Evolutionary conservation across 2,113 vertebrate species (phyloP).

Genomic region (Cyprinodon tularosa): DNA sequence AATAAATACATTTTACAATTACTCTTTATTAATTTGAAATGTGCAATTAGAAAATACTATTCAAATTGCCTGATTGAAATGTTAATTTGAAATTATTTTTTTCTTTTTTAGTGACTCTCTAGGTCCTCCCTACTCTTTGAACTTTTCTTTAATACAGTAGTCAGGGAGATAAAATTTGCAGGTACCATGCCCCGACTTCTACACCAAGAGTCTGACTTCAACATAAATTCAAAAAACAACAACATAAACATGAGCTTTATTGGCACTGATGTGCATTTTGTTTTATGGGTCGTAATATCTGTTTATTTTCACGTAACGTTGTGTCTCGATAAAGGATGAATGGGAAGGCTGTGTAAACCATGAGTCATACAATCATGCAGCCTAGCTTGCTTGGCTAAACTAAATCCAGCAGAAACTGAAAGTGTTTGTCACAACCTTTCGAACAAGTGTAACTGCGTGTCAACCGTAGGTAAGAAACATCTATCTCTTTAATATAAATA

Average conservation of each 20-base stretch:
- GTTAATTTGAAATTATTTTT: no score
- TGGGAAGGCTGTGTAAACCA: not conserved
- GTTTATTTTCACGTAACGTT: not conserved
- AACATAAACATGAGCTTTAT: no score
- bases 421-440: not conserved
- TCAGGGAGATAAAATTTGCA: not conserved
- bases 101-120: no score
- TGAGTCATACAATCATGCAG: not conserved
- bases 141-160: not conserved
- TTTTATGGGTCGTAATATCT: not conserved
- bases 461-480: not conserved
- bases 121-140: no score
- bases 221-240: not conserved
- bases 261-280: not conserved
- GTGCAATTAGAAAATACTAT: no score
- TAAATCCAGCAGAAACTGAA: not conserved
- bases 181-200: not conserved
- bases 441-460: not conserved
- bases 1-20: no score
- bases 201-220: not conserved
- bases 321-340: not conserved
- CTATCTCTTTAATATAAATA: not conserved
- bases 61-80: no score
- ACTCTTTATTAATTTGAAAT: no score
- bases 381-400: not conserved